Percentiles rank a stretch among this genome's conserved stretches.
These are phyloP conservation scores for Drosophila kanapiae DNA, from an alignment of 1,140 invertebrate species.

Conservation along the genomic window DNA sequence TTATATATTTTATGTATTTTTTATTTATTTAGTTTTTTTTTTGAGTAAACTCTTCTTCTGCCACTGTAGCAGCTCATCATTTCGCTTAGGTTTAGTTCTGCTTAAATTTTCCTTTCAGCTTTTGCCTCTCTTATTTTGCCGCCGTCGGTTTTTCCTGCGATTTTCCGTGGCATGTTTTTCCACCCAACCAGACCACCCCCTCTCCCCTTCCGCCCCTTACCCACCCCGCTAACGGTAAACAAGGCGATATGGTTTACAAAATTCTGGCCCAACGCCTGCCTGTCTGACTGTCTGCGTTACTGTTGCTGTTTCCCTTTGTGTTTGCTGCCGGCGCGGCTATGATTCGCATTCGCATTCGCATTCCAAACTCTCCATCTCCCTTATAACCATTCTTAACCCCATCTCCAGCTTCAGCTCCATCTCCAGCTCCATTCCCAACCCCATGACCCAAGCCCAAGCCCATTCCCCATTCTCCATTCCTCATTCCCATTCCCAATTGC, in stretches of 20 bases:
- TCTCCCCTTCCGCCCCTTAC: too few species aligned
- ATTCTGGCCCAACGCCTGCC: conserved; percentile 14
- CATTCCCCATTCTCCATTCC: neutral
- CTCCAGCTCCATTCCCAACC: neutral
- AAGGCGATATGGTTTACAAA: conserved; percentile 32
- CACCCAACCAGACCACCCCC: too few species aligned
- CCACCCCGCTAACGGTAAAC: conserved; percentile 13
- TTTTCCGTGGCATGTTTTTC: conserved; percentile 13
- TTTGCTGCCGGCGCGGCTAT: conserved; percentile 8
- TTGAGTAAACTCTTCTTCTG: too few species aligned
- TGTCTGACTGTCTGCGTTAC: conserved; percentile 2
- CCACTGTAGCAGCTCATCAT: neutral
- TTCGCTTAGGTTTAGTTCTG: conserved; percentile 5
- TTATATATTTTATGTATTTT: neutral
- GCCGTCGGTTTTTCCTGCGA: neutral
- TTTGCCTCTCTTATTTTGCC: neutral
- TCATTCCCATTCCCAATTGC: too few species aligned
- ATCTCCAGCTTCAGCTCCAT: neutral
- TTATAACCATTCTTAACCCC: neutral
- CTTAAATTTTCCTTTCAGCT: conserved; percentile 26
- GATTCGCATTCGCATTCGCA: conserved; percentile 20
- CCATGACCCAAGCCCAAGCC: neutral
- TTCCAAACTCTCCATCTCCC: neutral
- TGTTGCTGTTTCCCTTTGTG: conserved; percentile 28
- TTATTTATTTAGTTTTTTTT: neutral